Evolutionary conservation across 2,888 invertebrate genomes (phyloP), one percentile per base, ranked within the genome.

Genomic region (Drosophila helvetica): DNA sequence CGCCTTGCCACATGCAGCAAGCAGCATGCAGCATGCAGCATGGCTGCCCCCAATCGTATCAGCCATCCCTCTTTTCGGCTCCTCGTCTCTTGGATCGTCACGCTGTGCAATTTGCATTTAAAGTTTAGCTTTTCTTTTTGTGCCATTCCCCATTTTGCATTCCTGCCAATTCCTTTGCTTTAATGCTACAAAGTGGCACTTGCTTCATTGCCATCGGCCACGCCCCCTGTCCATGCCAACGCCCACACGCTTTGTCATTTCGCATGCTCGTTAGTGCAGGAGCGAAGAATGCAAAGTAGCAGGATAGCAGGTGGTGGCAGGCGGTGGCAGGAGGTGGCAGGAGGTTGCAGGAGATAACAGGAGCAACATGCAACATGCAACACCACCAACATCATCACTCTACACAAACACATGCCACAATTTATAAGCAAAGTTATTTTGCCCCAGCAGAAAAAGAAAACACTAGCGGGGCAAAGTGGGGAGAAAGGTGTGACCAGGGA

Each of bases 381-480:
- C 57, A 73, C 57, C 59, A 56, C 30, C 52, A 63, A 38, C 70
- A 69, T 53, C 70, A 48, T 60, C 74, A 62, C 68, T 52, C 68
- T 52, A 33, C 82, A 79, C 83, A 80, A 80, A 83, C 85, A 80
- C 83, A 78, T 80, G 85, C 80, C 83, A 79, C 83, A 80, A 85
- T 85, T 85, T 85, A 84, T 80, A 84, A 84, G 85, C 83, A 79
- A 80, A 78, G 83, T 80, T 84, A 79, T 85, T 81, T 80, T 83
- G 59, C 64, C 66, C 50, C 48, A 55, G 55, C 55, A 42, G 42
- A 12, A 19, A 17, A 18, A 5, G 22, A 27, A 15, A n/a, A 7
- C 22, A n/a, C 22, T 22, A 30, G n/a, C 22, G 22, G 3, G 0
- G 22, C 1, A 22, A 4, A 22, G 25, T 25, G 25, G 25, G 25